phyloP scores from a whole-genome alignment of 2,888 invertebrate genomes.

The Alsophila aescularia region DNA sequence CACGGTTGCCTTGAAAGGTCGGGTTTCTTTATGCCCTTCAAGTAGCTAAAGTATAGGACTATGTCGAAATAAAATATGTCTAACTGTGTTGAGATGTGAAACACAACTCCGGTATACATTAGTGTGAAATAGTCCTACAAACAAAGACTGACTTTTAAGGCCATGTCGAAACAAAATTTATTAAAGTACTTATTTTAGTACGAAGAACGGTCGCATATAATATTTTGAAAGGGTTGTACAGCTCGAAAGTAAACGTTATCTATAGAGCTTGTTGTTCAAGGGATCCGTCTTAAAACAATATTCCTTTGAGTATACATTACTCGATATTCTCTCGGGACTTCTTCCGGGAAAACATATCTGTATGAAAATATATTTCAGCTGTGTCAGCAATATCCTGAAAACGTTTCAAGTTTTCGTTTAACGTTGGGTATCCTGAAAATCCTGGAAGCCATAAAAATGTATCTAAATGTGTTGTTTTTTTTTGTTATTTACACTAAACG shows the following conservation, averaged over 20 bases:
- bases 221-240: not conserved
- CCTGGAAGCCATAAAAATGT: no score
- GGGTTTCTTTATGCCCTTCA: not conserved
- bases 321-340: no score
- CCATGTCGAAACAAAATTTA: not conserved
- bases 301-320: not conserved
- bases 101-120: not conserved
- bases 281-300: not conserved
- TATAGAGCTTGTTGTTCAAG: not conserved
- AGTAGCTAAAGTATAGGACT: not conserved
- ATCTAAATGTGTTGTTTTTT: no score
- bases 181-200: not conserved
- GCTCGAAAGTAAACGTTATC: no score
- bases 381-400: no score
- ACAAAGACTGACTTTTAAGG: not conserved
- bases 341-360: no score
- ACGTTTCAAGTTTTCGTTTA: no score
- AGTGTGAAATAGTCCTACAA: not conserved
- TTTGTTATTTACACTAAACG: no score
- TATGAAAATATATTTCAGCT: no score
- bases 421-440: no score
- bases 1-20: conserved; percentile 18
- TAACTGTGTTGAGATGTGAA: not conserved
- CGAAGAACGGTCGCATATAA: not conserved
- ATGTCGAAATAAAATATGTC: not conserved